A percentile compares a stretch with the other conserved stretches of the same genome.
These are phyloP conservation scores for Rhodinocichla rosea DNA, from an alignment of 2,113 vertebrate species.

Conservation along the genomic window DNA sequence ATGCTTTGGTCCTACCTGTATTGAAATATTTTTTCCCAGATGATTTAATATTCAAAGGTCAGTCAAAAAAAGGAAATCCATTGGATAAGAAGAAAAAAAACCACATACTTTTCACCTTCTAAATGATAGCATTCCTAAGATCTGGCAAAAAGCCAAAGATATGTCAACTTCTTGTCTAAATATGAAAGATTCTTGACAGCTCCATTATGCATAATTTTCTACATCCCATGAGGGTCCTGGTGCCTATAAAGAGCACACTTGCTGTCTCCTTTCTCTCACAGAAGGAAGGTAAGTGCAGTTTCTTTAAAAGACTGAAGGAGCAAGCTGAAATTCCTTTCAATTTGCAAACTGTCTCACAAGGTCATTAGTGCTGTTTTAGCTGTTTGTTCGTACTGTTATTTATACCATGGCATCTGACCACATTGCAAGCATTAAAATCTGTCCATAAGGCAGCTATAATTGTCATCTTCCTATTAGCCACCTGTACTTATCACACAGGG, in stretches of 20 bases:
- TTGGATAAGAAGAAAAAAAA: background rate
- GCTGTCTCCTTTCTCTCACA: background rate
- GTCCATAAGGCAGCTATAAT: constrained; percentile 18
- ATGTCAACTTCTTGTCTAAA: constrained; percentile 20
- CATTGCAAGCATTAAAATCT: constrained; percentile 25
- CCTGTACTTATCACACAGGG: background rate
- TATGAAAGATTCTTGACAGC: constrained; percentile 16
- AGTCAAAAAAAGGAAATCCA: background rate
- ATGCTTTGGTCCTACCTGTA: background rate
- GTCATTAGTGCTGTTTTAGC: constrained; percentile 13
- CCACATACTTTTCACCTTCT: background rate
- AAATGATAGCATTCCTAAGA: background rate
- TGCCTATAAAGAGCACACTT: background rate
- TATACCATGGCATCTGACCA: background rate
- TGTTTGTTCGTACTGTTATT: constrained; percentile 6
- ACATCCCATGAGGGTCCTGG: background rate
- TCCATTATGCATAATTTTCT: constrained; percentile 32
- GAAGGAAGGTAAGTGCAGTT: background rate
- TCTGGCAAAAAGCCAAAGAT: constrained; percentile 13
- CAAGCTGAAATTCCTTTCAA: background rate
- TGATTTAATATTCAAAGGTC: background rate
- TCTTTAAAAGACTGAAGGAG: background rate
- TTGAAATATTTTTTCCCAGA: background rate
- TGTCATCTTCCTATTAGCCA: constrained; percentile 16
- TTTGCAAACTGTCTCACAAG: constrained; percentile 35